Percentiles rank a stretch among this genome's conserved stretches.
phyloP scores from a whole-genome alignment of 2,113 vertebrate genomes.

The Neodon shergylaensis region DNA sequence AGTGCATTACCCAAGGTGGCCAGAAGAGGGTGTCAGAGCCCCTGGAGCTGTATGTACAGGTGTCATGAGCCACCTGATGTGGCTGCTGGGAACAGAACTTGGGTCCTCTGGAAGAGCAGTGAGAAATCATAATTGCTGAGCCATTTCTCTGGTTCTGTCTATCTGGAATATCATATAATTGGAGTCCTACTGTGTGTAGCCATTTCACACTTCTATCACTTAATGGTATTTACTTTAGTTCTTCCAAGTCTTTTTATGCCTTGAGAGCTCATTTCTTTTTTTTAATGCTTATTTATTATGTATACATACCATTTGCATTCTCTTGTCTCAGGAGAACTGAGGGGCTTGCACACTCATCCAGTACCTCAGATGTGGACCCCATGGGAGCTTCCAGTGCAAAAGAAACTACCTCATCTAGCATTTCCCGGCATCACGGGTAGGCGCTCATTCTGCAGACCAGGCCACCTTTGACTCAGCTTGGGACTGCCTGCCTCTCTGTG shows the following conservation, averaged over 20 bases:
- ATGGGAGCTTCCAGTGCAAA: too few relatives aligned
- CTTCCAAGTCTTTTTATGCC: neutral
- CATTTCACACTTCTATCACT: neutral
- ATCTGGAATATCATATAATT: neutral
- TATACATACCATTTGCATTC: too few relatives aligned
- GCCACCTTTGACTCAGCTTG: too few relatives aligned
- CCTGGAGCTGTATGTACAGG: neutral
- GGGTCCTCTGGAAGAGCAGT: neutral
- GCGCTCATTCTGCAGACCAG: too few relatives aligned
- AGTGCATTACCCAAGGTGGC: neutral
- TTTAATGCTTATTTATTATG: too few relatives aligned
- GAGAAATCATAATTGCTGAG: neutral
- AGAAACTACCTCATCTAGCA: too few relatives aligned
- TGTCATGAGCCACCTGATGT: neutral
- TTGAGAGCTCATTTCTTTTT: neutral
- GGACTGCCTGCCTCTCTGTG: too few relatives aligned
- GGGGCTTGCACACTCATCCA: too few relatives aligned
- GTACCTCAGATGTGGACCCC: too few relatives aligned
- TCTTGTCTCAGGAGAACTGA: too few relatives aligned
- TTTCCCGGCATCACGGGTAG: too few relatives aligned
- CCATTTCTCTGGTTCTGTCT: neutral
- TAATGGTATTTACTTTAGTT: neutral
- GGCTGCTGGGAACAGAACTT: neutral
- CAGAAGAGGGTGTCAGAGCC: neutral
- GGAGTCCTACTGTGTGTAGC: neutral